Conservation (phyloP, 2,797 vertebrate genomes). For the Sebastes matsubarae region DNA sequence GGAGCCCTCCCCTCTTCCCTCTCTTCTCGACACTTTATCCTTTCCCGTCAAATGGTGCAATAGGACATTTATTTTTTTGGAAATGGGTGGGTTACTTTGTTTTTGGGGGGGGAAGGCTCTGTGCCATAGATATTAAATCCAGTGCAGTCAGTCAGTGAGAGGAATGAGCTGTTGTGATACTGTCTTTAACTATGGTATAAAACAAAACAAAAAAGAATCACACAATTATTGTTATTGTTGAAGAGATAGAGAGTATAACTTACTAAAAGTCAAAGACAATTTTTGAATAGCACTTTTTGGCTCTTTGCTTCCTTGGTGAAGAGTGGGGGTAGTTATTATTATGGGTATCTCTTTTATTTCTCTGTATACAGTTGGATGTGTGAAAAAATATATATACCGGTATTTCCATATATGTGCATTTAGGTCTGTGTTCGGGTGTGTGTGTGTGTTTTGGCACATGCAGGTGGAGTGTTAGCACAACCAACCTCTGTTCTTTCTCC, state of each 20-base stretch:
- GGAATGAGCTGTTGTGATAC: conserved; percentile 76
- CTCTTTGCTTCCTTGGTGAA: conserved; percentile 82
- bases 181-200: conserved; percentile 73
- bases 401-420: conserved; percentile 85
- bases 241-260: conserved; percentile 79
- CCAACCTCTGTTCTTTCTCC: conserved; percentile 66
- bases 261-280: conserved; percentile 80
- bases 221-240: conserved; percentile 75
- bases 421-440: conserved; percentile 78
- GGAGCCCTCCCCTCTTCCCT: conserved; percentile 76
- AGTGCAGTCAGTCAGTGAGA: conserved; percentile 78
- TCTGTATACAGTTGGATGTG: conserved; percentile 87
- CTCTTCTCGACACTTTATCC: conserved; percentile 79
- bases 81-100: conserved; percentile 71
- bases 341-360: conserved; percentile 83
- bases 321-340: conserved; percentile 79
- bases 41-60: conserved; percentile 86
- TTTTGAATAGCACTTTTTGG: conserved; percentile 86
- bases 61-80: conserved; percentile 77
- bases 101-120: conserved; percentile 72
- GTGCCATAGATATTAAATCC: conserved; percentile 85
- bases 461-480: conserved; percentile 71
- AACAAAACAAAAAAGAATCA: conserved; percentile 72
- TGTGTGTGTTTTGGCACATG: conserved; percentile 80
- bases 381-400: conserved; percentile 80